These are phyloP conservation scores for Drosophila kurseongensis DNA, from an alignment of 1,140 invertebrate genomes.

Conservation along the genomic window DNA sequence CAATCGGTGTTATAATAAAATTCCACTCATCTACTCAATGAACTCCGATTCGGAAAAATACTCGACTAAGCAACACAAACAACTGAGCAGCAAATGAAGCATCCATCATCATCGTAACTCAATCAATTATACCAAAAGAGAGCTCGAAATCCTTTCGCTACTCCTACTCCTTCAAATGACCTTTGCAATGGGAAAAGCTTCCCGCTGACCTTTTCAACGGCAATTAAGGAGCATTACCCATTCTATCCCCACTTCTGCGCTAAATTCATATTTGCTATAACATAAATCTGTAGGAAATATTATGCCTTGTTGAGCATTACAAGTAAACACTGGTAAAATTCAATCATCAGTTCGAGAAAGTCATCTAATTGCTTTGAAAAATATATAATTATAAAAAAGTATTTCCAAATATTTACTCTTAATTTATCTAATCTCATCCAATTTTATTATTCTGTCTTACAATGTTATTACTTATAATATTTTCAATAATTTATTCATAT, in stretches of 20 bases:
- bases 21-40: conserved; percentile 4
- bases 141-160: conserved; percentile 28
- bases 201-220: conserved; percentile 58
- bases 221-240: conserved; percentile 55
- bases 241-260: conserved; percentile 2
- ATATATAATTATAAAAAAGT: no score
- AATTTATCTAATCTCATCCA: no score
- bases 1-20: not conserved
- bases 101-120: conserved; percentile 68
- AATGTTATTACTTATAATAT: no score
- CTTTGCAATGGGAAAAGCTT: conserved; percentile 22
- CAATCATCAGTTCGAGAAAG: no score
- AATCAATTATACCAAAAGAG: conserved; percentile 59
- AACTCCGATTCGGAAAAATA: conserved; percentile 20
- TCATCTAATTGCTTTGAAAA: no score
- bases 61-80: conserved; percentile 25
- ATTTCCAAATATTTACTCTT: no score
- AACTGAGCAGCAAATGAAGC: conserved; percentile 76
- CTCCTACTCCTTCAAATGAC: conserved; percentile 32
- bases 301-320: conserved; percentile 49
- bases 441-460: no score
- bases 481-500: no score
- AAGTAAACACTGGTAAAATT: conserved; percentile 16
- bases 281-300: conserved; percentile 59
- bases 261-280: conserved; percentile 53